Evolutionary conservation across 1,140 invertebrate genomes (phyloP).

Genomic region (Heliconius hewitsoni): DNA sequence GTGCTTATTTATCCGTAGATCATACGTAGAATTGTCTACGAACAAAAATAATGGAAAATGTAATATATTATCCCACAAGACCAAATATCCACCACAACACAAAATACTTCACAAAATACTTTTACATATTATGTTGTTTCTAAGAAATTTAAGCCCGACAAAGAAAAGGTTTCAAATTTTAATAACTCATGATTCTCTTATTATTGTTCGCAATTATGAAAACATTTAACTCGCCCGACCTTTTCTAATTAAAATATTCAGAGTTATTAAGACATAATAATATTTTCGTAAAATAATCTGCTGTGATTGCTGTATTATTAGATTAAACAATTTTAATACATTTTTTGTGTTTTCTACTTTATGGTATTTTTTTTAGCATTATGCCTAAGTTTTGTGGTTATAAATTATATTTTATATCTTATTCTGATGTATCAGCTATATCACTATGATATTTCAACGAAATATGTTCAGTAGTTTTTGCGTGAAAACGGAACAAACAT

Average conservation of each 20-base stretch:
- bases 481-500: no score
- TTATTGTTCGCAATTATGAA: slow-evolving; percentile 45
- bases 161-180: slow-evolving; percentile 25
- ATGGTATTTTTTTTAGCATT: no score
- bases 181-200: slow-evolving; percentile 40
- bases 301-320: slow-evolving; percentile 28
- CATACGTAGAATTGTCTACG: no score
- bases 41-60: neutral
- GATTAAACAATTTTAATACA: neutral
- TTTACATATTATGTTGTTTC: neutral
- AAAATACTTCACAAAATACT: slow-evolving; percentile 1
- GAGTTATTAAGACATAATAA: slow-evolving; percentile 36
- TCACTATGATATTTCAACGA: no score
- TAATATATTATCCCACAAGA: neutral
- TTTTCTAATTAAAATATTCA: slow-evolving; percentile 47
- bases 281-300: slow-evolving; percentile 29
- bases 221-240: slow-evolving; percentile 36
- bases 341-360: neutral
- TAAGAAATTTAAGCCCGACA: neutral
- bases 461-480: no score
- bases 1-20: no score
- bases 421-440: no score
- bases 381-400: no score
- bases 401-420: no score
- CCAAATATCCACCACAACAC: neutral